Conservation (phyloP, 2,797 vertebrate genomes). For the Rhodeus uyekii region DNA sequence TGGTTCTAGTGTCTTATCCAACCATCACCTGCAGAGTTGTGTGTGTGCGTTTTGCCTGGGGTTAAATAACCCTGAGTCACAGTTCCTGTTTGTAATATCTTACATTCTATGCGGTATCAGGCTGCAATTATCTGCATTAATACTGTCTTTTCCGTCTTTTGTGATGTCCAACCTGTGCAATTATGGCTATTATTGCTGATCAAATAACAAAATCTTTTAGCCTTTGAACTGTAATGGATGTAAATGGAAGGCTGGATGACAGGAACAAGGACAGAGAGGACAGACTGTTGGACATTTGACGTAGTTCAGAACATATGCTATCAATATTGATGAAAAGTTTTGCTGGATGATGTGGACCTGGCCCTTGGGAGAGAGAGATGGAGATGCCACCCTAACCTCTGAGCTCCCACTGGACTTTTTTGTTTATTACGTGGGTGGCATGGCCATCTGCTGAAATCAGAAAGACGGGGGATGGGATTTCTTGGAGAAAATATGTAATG, state of each 20-base stretch:
- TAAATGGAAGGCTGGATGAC: conserved; percentile 8
- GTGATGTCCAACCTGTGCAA: conserved; percentile 25
- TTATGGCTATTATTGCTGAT: conserved; percentile 51
- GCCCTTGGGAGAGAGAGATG: conserved; percentile 35
- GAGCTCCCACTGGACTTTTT: conserved; percentile 43
- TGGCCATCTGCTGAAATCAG: conserved; percentile 60
- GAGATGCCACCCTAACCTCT: conserved; percentile 44
- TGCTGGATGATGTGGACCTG: conserved; percentile 32
- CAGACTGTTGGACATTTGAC: background rate
- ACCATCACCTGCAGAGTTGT: background rate
- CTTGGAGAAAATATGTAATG: conserved; percentile 51
- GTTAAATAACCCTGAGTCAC: conserved; percentile 37
- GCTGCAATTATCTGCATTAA: conserved; percentile 21
- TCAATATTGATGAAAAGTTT: conserved; percentile 44
- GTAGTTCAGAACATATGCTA: conserved; percentile 9
- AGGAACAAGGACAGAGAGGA: conserved; percentile 6
- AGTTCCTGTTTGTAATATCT: conserved; percentile 39
- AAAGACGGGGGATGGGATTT: conserved; percentile 45
- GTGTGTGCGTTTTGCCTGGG: too few species aligned
- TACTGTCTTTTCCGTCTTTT: background rate
- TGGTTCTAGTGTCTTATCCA: background rate
- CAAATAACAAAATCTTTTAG: conserved; percentile 38
- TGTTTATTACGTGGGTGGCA: conserved; percentile 58
- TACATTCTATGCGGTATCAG: conserved; percentile 1
- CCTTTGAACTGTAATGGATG: conserved; percentile 31